Percentiles rank a stretch among this genome's conserved stretches.
These are phyloP conservation scores for Pectinophora gossypiella DNA, from an alignment of 1,140 invertebrate genomes.

Conservation along the genomic window DNA sequence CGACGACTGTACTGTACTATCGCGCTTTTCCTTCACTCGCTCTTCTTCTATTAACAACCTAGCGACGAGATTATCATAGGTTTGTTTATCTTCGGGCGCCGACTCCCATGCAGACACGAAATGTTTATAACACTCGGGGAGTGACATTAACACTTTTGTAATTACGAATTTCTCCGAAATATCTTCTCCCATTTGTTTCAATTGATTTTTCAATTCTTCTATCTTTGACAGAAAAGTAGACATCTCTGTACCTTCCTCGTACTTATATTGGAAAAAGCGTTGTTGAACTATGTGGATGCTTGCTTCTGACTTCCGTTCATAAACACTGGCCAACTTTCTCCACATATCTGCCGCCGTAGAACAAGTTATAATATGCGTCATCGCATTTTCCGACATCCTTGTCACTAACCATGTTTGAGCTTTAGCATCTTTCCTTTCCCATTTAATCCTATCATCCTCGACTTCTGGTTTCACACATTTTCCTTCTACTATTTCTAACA, in stretches of 20 bases:
- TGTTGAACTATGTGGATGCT: conserved; percentile 1
- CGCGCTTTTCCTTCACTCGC: conserved; percentile 11
- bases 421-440: too few relatives aligned
- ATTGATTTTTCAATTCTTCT: not conserved
- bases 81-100: conserved; percentile 20
- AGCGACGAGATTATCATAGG: conserved; percentile 30
- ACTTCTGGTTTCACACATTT: too few relatives aligned
- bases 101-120: too few relatives aligned
- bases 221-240: not conserved
- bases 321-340: too few relatives aligned
- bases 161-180: not conserved
- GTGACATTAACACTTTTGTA: not conserved
- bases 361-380: too few relatives aligned
- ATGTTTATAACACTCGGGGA: too few relatives aligned
- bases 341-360: too few relatives aligned
- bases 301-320: not conserved
- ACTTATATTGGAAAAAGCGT: not conserved
- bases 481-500: too few relatives aligned
- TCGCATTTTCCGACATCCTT: too few relatives aligned
- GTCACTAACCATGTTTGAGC: too few relatives aligned
- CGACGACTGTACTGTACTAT: conserved; percentile 1
- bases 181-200: not conserved
- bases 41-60: conserved; percentile 29
- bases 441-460: too few relatives aligned
- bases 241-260: not conserved